These are phyloP conservation scores for Gobio occitaniae DNA, from an alignment of 2,797 vertebrate species.

Conservation along the genomic window DNA sequence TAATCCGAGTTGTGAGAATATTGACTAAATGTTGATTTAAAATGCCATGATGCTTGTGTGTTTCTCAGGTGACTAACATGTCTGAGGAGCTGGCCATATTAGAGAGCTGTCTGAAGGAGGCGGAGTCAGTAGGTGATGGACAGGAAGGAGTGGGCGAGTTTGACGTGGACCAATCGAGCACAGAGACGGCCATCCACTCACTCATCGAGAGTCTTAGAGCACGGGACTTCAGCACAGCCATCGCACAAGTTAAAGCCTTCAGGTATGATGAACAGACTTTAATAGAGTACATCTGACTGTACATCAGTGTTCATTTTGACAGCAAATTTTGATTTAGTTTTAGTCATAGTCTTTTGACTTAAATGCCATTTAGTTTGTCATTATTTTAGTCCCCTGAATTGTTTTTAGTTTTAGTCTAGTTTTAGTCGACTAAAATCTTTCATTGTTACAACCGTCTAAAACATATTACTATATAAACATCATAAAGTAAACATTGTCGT, in stretches of 20 bases:
- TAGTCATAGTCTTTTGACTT: too few relatives aligned
- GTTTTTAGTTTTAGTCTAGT: too few relatives aligned
- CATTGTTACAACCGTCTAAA: too few relatives aligned
- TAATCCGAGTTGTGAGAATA: not conserved
- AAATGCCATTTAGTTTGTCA: too few relatives aligned
- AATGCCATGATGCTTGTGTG: conserved; percentile 6
- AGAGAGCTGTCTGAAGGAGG: conserved; percentile 92
- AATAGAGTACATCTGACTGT: too few relatives aligned
- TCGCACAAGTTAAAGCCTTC: conserved; percentile 94
- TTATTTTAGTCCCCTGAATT: too few relatives aligned
- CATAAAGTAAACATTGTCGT: too few relatives aligned
- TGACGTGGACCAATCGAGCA: conserved; percentile 87
- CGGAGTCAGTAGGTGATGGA: conserved; percentile 81
- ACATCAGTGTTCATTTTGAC: too few relatives aligned
- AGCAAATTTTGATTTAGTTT: too few relatives aligned
- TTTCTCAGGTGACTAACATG: conserved; percentile 93
- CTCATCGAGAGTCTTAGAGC: conserved; percentile 92
- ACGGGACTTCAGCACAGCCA: conserved; percentile 89
- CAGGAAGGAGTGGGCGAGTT: conserved; percentile 86
- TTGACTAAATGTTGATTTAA: not conserved
- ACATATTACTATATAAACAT: too few relatives aligned
- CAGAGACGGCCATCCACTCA: conserved; percentile 95
- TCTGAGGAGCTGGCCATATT: conserved; percentile 92
- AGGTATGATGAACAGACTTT: conserved; percentile 76
- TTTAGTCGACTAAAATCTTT: too few relatives aligned